These are phyloP conservation scores for Macrotus californicus DNA, from an alignment of 2,113 vertebrate species.

Conservation along the genomic window DNA sequence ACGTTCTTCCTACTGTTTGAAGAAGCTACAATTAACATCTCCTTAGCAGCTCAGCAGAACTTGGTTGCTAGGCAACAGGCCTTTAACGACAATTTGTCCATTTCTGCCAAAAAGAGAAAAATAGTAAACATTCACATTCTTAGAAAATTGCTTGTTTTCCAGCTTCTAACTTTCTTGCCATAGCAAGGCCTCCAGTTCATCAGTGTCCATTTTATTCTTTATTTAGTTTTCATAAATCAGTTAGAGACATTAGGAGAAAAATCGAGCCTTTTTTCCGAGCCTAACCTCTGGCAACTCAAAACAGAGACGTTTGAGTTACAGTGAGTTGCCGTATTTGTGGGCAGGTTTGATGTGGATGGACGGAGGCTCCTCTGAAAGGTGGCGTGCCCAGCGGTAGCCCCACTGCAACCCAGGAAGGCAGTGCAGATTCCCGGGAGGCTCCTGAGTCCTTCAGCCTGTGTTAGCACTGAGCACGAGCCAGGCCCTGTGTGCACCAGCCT, in stretches of 20 bases:
- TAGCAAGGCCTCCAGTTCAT: slow-evolving; percentile 72
- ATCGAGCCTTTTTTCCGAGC: slow-evolving; percentile 76
- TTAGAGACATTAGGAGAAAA: slow-evolving; percentile 78
- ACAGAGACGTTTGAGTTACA: slow-evolving; percentile 77
- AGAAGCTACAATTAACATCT: slow-evolving; percentile 66
- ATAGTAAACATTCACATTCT: slow-evolving; percentile 80
- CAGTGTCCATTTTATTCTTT: slow-evolving; percentile 79
- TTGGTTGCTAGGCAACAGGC: slow-evolving; percentile 74
- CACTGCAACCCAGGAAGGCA: neutral
- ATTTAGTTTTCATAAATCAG: slow-evolving; percentile 83
- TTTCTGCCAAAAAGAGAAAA: slow-evolving; percentile 73
- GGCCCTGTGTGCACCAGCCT: neutral
- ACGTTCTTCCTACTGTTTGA: slow-evolving; percentile 57
- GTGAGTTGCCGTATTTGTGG: slow-evolving; percentile 66
- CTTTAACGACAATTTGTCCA: slow-evolving; percentile 72
- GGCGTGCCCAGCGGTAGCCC: neutral
- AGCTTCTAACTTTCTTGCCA: slow-evolving; percentile 70
- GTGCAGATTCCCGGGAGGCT: neutral
- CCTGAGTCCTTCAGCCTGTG: neutral
- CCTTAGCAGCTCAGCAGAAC: slow-evolving; percentile 64
- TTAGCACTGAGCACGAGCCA: neutral
- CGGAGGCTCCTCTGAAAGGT: slow-evolving; percentile 62
- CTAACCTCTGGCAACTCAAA: slow-evolving; percentile 78
- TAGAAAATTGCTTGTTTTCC: slow-evolving; percentile 79
- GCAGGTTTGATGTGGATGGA: slow-evolving; percentile 70